A percentile compares a stretch with the other conserved stretches of the same genome.
Evolutionary conservation across 2,888 invertebrate species (phyloP).

Genomic region (Drosophila setosimentum): DNA sequence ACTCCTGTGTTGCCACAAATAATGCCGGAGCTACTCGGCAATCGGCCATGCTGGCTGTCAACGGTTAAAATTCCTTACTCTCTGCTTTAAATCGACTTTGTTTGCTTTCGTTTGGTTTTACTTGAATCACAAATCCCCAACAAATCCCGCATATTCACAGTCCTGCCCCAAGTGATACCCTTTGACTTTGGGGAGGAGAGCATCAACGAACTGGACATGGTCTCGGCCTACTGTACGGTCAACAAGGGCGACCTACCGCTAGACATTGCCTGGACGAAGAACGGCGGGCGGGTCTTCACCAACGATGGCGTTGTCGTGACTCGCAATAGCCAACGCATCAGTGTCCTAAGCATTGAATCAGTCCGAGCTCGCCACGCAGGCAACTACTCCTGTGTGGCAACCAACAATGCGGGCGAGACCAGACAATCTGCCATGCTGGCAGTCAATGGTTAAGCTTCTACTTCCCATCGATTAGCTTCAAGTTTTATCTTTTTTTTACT

Average conservation of each 20-base stretch:
- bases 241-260: constrained; percentile 92
- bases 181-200: constrained; percentile 90
- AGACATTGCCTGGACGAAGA: constrained; percentile 90
- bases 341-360: constrained; percentile 88
- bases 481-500: constrained; percentile 11
- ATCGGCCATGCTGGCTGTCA: constrained; percentile 87
- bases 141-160: constrained; percentile 18
- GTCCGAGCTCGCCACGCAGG: constrained; percentile 88
- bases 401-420: constrained; percentile 87
- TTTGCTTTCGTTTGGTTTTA: constrained; percentile 46
- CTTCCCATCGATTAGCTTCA: background rate
- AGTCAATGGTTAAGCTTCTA: constrained; percentile 87
- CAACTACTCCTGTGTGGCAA: constrained; percentile 88
- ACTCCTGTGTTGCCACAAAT: constrained; percentile 88
- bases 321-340: constrained; percentile 88
- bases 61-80: constrained; percentile 85
- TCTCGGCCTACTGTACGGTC: constrained; percentile 90
- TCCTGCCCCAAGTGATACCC: constrained; percentile 87
- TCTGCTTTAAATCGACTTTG: constrained; percentile 14
- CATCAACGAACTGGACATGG: constrained; percentile 89
- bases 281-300: constrained; percentile 85
- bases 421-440: constrained; percentile 87
- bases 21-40: constrained; percentile 87
- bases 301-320: constrained; percentile 87
- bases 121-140: constrained; percentile 15